These are phyloP conservation scores for Aspidiotus destructor DNA, from an alignment of 2,888 invertebrate species.

Conservation along the genomic window DNA sequence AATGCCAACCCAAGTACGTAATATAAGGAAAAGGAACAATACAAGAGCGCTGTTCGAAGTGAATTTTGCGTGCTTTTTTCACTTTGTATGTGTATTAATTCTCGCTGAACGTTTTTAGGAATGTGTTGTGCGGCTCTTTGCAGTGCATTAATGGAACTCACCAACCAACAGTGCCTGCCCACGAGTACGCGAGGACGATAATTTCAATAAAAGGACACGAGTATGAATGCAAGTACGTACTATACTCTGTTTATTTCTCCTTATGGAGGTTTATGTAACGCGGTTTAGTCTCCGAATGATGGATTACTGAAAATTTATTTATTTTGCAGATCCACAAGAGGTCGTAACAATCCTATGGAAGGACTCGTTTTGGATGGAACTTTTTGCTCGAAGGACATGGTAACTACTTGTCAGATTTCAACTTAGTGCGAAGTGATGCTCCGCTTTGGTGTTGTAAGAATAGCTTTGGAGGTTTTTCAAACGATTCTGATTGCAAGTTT, in stretches of 20 bases:
- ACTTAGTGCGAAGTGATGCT: too few species aligned
- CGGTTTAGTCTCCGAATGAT: not conserved
- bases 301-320: not conserved
- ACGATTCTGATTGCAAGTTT: too few species aligned
- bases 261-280: not conserved
- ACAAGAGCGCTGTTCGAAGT: too few species aligned
- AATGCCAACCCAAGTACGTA: constrained; percentile 76
- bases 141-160: constrained; percentile 85
- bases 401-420: constrained; percentile 38
- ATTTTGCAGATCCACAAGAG: constrained; percentile 59
- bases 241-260: not conserved
- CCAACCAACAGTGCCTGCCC: constrained; percentile 70
- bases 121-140: constrained; percentile 85
- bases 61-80: too few species aligned
- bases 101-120: constrained; percentile 47
- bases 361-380: constrained; percentile 90
- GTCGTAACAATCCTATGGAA: constrained; percentile 56
- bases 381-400: constrained; percentile 81
- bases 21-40: not conserved
- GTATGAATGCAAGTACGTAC: constrained; percentile 91
- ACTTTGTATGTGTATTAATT: too few species aligned
- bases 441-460: too few species aligned
- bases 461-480: too few species aligned
- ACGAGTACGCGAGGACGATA: constrained; percentile 76
- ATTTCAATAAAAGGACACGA: constrained; percentile 80